phyloP scores from a whole-genome alignment of 1,140 invertebrate species.

The Caenorhabditis briggsae region DNA sequence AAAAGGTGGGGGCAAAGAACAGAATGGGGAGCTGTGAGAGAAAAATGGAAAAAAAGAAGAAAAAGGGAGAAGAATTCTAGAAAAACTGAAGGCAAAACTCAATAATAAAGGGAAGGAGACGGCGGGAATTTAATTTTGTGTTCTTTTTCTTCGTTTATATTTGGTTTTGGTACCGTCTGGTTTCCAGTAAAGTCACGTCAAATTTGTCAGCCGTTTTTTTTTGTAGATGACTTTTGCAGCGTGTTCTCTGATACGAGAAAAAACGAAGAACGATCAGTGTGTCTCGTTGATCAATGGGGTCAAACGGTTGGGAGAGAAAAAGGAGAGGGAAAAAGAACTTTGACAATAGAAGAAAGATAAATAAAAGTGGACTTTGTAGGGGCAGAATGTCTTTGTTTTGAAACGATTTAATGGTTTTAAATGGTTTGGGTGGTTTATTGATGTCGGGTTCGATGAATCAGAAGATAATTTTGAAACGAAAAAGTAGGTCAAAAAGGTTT shows the following conservation, averaged over 20 bases:
- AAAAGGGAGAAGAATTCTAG: background rate
- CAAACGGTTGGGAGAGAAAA: background rate
- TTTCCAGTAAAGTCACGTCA: conserved; percentile 40
- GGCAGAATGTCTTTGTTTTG: background rate
- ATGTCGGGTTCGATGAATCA: background rate
- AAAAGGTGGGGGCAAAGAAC: background rate
- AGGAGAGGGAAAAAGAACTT: background rate
- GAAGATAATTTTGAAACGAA: no score
- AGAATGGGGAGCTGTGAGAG: background rate
- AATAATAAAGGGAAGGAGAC: conserved; percentile 19
- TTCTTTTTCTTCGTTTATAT: background rate
- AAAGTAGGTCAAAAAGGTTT: no score
- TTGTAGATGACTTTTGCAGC: background rate
- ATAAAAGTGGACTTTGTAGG: conserved; percentile 19
- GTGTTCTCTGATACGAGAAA: background rate
- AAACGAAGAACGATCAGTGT: conserved; percentile 18
- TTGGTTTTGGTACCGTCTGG: background rate
- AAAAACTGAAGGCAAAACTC: conserved; percentile 14
- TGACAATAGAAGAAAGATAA: conserved; percentile 17
- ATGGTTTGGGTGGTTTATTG: background rate
- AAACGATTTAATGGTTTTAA: background rate
- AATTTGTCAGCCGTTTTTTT: background rate
- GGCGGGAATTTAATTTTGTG: conserved; percentile 19
- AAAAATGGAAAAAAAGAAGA: conserved; percentile 10
- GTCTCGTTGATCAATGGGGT: conserved; percentile 14